Evolutionary conservation across 1,140 invertebrate species (phyloP).

Genomic region (Anagrus nilaparvatae): DNA sequence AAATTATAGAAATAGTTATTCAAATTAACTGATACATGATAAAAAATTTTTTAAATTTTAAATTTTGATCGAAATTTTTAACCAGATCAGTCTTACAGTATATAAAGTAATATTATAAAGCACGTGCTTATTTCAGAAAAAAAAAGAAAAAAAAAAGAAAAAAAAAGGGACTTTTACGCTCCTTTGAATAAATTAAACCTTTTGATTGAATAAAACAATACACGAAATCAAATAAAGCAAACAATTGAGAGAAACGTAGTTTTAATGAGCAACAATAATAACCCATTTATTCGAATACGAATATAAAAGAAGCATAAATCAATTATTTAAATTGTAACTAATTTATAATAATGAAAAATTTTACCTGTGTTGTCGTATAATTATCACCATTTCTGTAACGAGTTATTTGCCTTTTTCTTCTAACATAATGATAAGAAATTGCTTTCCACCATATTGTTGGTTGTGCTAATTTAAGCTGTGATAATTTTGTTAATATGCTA

Average conservation of each 20-base stretch:
- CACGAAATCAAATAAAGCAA: no score
- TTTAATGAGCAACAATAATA: background rate
- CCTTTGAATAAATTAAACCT: background rate
- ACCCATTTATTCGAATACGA: background rate
- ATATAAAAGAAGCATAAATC: background rate
- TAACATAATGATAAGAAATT: slow-evolving; percentile 76
- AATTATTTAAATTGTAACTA: no score
- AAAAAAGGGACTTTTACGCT: background rate
- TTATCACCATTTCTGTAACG: slow-evolving; percentile 74
- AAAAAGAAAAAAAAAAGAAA: no score
- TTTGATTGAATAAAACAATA: background rate
- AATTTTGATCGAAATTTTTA: no score
- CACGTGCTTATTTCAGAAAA: background rate
- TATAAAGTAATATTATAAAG: slow-evolving; percentile 6
- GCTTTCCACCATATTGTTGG: slow-evolving; percentile 86
- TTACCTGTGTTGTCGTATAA: slow-evolving; percentile 71
- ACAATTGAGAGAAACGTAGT: no score
- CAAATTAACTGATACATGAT: no score
- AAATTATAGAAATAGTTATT: no score
- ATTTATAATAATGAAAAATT: slow-evolving; percentile 3
- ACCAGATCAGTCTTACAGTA: slow-evolving; percentile 1
- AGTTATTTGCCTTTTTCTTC: slow-evolving; percentile 63
- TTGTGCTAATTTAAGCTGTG: slow-evolving; percentile 57
- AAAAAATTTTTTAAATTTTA: no score
- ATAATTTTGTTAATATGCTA: slow-evolving; percentile 56